These are phyloP conservation scores for Neoseiulus cucumeris DNA, from an alignment of 1,140 invertebrate species.

Conservation along the genomic window DNA sequence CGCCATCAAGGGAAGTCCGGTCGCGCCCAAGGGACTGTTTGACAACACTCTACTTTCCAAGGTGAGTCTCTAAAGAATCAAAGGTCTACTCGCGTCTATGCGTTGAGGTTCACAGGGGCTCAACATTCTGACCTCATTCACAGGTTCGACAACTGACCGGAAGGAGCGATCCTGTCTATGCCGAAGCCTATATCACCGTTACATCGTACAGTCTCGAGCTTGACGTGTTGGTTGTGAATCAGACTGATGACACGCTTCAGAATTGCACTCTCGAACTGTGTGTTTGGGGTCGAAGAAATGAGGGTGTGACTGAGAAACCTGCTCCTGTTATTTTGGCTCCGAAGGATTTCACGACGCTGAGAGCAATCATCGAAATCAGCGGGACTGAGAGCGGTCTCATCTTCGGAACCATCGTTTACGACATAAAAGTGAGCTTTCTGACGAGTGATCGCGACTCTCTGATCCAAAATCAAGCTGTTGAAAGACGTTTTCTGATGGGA, in stretches of 20 bases:
- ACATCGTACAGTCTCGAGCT: slow-evolving; percentile 96
- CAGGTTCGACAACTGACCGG: slow-evolving; percentile 94
- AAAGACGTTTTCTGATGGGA: no score
- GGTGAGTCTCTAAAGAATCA: no score
- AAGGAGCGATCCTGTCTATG: slow-evolving; percentile 96
- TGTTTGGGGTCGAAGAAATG: slow-evolving; percentile 56
- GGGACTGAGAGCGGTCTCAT: slow-evolving; percentile 99
- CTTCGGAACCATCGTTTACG: slow-evolving; percentile 71
- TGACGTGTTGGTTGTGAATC: slow-evolving; percentile 94
- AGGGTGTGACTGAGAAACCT: slow-evolving; percentile 95
- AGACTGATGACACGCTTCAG: slow-evolving; percentile 88
- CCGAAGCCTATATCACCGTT: slow-evolving; percentile 95
- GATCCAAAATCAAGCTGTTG: no score
- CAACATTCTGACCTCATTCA: slow-evolving; percentile 13
- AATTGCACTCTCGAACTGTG: slow-evolving; percentile 94
- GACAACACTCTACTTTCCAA: no score
- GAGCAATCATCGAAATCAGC: slow-evolving; percentile 81
- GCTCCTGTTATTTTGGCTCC: slow-evolving; percentile 82
- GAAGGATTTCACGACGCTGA: slow-evolving; percentile 91
- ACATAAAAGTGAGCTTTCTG: background rate
- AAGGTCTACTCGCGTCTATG: no score
- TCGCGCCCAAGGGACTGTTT: no score
- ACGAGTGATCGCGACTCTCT: background rate
- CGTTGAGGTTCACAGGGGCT: no score
- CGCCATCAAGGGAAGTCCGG: no score